Conservation (phyloP, 2,113 vertebrate species). For the Melanostigma gelatinosum region DNA sequence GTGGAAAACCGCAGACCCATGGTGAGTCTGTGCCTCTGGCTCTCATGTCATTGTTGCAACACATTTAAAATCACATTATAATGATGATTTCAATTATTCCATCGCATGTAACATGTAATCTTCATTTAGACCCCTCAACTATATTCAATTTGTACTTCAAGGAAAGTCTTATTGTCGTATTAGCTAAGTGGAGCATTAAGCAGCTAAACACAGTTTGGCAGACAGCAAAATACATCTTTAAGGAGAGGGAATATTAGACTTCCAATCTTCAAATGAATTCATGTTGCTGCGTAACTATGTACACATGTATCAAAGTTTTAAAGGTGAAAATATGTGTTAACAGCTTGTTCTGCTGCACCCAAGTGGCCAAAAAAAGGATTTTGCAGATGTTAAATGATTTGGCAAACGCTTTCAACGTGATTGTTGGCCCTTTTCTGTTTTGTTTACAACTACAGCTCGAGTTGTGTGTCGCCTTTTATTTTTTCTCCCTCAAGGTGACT, state of each 20-base stretch:
- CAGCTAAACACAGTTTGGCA: background rate
- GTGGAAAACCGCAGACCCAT: conserved; percentile 95
- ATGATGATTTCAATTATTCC: background rate
- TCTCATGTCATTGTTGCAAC: background rate
- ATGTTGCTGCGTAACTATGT: background rate
- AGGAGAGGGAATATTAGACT: background rate
- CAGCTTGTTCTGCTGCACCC: background rate
- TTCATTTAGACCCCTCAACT: conserved; percentile 3
- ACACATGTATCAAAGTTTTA: background rate
- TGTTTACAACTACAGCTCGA: background rate
- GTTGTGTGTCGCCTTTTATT: background rate
- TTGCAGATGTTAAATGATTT: background rate
- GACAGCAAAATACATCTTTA: background rate
- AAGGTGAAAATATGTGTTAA: background rate
- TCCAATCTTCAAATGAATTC: background rate
- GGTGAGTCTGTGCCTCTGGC: conserved; percentile 82
- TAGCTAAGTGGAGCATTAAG: background rate
- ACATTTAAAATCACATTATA: background rate
- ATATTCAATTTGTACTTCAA: background rate
- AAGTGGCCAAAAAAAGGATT: background rate
- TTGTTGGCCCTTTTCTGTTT: background rate
- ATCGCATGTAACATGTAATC: background rate
- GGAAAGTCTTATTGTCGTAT: background rate
- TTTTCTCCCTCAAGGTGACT: conserved; percentile 16
- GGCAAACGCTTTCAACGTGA: background rate